Evolutionary conservation across 2,888 invertebrate genomes (phyloP).

Genomic region (Paralinhomoeus sp.): DNA sequence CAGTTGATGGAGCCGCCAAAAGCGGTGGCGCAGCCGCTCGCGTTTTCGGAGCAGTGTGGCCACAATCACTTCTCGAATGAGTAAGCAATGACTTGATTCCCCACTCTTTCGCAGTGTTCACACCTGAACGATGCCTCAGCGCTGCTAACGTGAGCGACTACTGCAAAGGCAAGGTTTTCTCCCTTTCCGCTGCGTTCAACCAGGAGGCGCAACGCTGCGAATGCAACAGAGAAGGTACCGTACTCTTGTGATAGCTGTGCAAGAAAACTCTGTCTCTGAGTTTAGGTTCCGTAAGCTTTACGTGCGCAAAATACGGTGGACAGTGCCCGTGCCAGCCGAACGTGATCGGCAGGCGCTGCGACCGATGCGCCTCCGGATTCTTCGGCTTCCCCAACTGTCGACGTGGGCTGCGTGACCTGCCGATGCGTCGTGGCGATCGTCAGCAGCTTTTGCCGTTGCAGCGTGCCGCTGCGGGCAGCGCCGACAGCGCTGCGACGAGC

Average conservation of each 20-base stretch:
- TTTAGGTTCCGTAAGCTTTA: constrained; percentile 49
- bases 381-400: constrained; percentile 81
- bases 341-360: constrained; percentile 65
- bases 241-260: background rate
- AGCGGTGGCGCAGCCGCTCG: constrained; percentile 56
- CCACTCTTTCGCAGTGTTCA: constrained; percentile 2
- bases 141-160: constrained; percentile 36
- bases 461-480: constrained; percentile 37
- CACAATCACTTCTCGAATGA: constrained; percentile 57
- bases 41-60: constrained; percentile 68
- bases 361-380: constrained; percentile 61
- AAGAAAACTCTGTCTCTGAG: background rate
- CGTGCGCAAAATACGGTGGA: constrained; percentile 78
- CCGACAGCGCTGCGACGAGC: constrained; percentile 67
- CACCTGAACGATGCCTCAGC: too few relatives aligned
- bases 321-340: constrained; percentile 77
- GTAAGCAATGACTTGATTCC: constrained; percentile 9
- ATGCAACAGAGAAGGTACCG: constrained; percentile 43
- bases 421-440: background rate
- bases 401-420: constrained; percentile 10
- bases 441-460: constrained; percentile 10
- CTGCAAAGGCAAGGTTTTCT: constrained; percentile 71
- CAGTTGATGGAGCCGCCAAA: constrained; percentile 47
- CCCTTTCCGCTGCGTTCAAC: constrained; percentile 80
- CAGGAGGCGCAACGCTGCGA: constrained; percentile 67